Base-by-base conservation (phyloP, 2,797 vertebrate genomes). In the Lepilemur septentrionalis region DNA sequence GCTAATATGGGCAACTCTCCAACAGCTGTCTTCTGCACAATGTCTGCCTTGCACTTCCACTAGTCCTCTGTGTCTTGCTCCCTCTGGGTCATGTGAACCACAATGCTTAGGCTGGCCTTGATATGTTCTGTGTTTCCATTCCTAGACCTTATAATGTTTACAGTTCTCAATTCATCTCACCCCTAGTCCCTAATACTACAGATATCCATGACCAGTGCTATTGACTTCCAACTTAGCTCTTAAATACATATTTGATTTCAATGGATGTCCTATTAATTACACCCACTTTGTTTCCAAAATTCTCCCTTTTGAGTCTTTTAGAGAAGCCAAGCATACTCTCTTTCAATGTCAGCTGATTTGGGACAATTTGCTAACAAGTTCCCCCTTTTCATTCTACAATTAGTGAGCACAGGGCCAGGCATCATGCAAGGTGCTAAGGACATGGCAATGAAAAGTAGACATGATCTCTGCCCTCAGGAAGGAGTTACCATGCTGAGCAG, bases 281-380 rank as follows among this genome's bases (percentile, higher is more conserved):
- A 90, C 23, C 32, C 30, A 17, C n/a, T 67, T 72, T 93, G n/a
- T 91, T 92, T 92, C 35, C 46, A 41, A 72, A 81, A 23, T 63
- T 86, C 25, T 82, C 72, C 67, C 18, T 80, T 79, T 92, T 46
- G 13, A 30, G 23, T 55, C 32, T 75, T 46, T 38, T 23, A 59
- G 38, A 96, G 32, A 95, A 96, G 30, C 18, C 12, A 92, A 92
- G 13, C 38, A 67, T 67, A 92, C 61, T 59, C 15, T 85, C 50
- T 89, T 46, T 32, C 25, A 28, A 28, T 41, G 48, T 73, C 48
- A 86, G 22, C 15, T 94, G 43, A 79, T 73, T 70, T 70, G 46
- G 25, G 17, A 83, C 7, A 87, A 69, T 76, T 87, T 83, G 35
- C 18, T 87, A 73, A 78, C 18, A 95, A 67, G 20, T 67, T n/a